A percentile compares a stretch with the other conserved stretches of the same genome.
Evolutionary conservation across 2,797 vertebrate species (phyloP).

Genomic region (Ptychobarbus kaznakovi): DNA sequence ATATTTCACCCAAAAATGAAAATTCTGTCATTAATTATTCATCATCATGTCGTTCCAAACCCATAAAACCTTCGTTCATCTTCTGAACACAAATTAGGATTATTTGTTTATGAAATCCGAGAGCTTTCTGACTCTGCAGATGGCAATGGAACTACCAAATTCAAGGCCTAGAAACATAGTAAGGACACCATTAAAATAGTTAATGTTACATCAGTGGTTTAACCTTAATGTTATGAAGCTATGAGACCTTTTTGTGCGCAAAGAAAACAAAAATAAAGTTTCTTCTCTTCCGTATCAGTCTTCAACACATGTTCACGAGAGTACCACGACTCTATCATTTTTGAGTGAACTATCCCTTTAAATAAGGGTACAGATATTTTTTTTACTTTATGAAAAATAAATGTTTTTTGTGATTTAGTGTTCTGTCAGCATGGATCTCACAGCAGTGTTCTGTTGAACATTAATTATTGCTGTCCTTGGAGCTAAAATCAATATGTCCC

Average conservation of each 20-base stretch:
- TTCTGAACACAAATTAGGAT: no score
- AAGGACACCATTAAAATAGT: not conserved
- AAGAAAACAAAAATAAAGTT: not conserved
- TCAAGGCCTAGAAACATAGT: not conserved
- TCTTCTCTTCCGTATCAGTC: not conserved
- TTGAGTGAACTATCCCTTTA: not conserved
- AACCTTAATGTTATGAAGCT: not conserved
- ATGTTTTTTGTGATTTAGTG: conserved; percentile 11
- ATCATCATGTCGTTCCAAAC: not conserved
- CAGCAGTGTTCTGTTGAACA: conserved; percentile 48
- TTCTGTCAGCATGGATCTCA: conserved; percentile 39
- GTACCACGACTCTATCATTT: not conserved
- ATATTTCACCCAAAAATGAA: not conserved
- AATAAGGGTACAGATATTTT: not conserved
- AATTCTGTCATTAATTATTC: not conserved
- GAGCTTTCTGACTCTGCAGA: not conserved
- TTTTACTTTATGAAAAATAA: not conserved
- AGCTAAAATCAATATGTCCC: conserved; percentile 53
- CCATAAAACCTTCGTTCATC: not conserved
- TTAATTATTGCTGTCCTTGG: conserved; percentile 56
- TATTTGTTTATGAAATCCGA: no score
- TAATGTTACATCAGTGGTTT: not conserved
- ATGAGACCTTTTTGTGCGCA: not conserved
- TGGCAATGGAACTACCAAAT: not conserved
- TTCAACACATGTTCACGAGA: not conserved